A percentile compares a stretch with the other conserved stretches of the same genome.
phyloP scores from a whole-genome alignment of 2,888 invertebrate species.

The Loripinus fragilis region DNA sequence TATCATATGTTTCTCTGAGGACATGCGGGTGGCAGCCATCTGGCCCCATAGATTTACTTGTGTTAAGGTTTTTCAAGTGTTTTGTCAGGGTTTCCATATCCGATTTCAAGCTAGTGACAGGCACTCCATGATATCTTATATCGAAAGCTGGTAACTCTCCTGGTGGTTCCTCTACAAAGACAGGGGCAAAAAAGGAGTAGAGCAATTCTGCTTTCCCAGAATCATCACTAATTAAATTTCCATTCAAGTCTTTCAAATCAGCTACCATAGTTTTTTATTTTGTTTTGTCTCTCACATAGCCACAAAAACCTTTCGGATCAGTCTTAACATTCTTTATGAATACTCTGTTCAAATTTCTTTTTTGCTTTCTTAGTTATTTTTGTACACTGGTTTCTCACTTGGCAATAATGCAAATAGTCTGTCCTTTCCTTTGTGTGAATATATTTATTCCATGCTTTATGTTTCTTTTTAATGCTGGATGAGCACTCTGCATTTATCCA shows the following conservation, averaged over 20 bases:
- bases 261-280: not conserved
- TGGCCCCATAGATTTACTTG: conserved; percentile 17
- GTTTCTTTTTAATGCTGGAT: conserved; percentile 10
- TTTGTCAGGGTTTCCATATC: not conserved
- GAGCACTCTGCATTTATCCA: not conserved
- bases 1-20: conserved; percentile 11
- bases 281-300: conserved; percentile 17
- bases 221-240: not conserved
- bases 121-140: not conserved
- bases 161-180: conserved; percentile 16
- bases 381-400: conserved; percentile 6
- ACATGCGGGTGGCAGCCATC: conserved; percentile 9
- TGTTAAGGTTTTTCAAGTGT: conserved; percentile 17
- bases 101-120: not conserved
- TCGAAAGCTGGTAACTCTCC: conserved; percentile 9
- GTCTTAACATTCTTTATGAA: conserved; percentile 5
- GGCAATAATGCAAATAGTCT: not conserved
- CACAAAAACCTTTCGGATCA: conserved; percentile 10
- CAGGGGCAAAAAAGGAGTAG: conserved; percentile 1
- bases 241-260: conserved; percentile 5
- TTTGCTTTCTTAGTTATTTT: not conserved
- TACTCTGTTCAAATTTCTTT: conserved; percentile 7
- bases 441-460: conserved; percentile 11
- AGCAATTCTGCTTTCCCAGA: conserved; percentile 2
- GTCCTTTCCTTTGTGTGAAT: not conserved